Conservation (phyloP, 2,113 vertebrate species). For the Dicerorhinus sumatrensis region DNA sequence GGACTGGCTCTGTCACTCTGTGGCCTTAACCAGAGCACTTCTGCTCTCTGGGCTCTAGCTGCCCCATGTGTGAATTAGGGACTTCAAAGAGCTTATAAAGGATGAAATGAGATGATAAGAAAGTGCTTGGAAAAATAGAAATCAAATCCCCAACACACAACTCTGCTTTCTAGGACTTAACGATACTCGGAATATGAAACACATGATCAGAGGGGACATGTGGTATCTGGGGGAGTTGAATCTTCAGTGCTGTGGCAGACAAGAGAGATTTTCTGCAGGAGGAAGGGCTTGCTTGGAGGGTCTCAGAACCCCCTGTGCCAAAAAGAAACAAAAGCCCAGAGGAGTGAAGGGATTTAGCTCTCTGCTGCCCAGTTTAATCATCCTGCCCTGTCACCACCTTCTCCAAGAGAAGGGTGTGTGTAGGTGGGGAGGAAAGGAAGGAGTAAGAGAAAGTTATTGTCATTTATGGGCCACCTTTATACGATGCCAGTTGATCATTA, state of each 20-base stretch:
- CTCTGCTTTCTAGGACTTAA: not conserved
- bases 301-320: not conserved
- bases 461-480: not conserved
- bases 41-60: not conserved
- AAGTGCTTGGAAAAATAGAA: slow-evolving; percentile 13
- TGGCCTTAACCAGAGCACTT: not conserved
- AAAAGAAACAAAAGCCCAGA: not conserved
- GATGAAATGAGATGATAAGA: not conserved
- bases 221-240: not conserved
- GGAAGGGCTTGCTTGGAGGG: not conserved
- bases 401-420: not conserved
- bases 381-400: not conserved
- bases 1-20: not conserved
- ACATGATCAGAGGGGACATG: not conserved
- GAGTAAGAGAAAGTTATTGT: not conserved
- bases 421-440: not conserved
- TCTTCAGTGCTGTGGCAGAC: not conserved
- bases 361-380: not conserved
- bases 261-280: not conserved
- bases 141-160: not conserved
- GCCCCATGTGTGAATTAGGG: not conserved
- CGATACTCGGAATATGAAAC: not conserved
- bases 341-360: not conserved
- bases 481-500: not conserved
- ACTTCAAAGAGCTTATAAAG: not conserved